phyloP scores from a whole-genome alignment of 2,113 vertebrate genomes.

The Colossoma macropomum region DNA sequence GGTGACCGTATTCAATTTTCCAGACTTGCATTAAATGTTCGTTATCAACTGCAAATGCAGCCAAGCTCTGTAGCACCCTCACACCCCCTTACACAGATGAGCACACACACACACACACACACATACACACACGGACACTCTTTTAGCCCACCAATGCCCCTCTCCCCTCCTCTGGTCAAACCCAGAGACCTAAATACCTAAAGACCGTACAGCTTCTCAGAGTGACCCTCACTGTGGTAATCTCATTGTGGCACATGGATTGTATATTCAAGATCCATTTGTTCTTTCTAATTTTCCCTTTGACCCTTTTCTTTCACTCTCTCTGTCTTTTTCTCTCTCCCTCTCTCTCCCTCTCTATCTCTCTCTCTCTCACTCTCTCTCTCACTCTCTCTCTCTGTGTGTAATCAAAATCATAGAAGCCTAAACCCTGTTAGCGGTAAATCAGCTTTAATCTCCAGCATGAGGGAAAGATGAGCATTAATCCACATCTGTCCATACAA shows the following conservation, averaged over 20 bases:
- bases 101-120: slow-evolving; percentile 62
- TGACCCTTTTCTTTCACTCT: slow-evolving; percentile 33
- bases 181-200: background rate
- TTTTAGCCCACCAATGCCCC: slow-evolving; percentile 22
- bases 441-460: slow-evolving; percentile 79
- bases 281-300: slow-evolving; percentile 56
- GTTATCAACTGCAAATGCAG: slow-evolving; percentile 81
- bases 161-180: background rate
- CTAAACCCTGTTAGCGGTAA: slow-evolving; percentile 77
- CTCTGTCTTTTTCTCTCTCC: slow-evolving; percentile 56
- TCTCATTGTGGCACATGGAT: slow-evolving; percentile 5
- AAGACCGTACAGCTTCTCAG: background rate
- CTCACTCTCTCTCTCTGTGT: slow-evolving; percentile 52
- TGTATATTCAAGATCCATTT: slow-evolving; percentile 58
- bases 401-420: slow-evolving; percentile 70
- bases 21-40: slow-evolving; percentile 82
- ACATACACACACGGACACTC: slow-evolving; percentile 51
- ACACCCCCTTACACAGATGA: slow-evolving; percentile 44
- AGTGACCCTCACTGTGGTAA: background rate
- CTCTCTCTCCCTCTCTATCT: slow-evolving; percentile 43
- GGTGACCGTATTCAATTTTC: slow-evolving; percentile 84
- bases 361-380: slow-evolving; percentile 59
- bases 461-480: slow-evolving; percentile 82
- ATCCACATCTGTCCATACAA: slow-evolving; percentile 83
- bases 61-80: slow-evolving; percentile 70